These are phyloP conservation scores for Erethizon dorsatum DNA, from an alignment of 2,797 vertebrate genomes.

Conservation along the genomic window DNA sequence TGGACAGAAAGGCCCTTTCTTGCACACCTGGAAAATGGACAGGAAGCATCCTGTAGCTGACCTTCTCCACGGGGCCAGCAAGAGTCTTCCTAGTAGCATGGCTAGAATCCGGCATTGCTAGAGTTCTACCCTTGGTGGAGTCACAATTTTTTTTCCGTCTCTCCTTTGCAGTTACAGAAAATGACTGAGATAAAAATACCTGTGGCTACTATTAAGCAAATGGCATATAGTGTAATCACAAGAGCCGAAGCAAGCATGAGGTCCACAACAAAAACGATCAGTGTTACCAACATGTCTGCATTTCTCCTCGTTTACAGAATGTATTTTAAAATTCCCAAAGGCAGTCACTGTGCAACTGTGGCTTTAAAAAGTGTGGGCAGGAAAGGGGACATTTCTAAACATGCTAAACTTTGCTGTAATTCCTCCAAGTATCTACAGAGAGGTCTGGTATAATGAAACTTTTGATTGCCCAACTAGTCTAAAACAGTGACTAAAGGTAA, in stretches of 20 bases:
- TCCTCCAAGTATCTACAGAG: conserved; percentile 63
- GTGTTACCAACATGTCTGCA: conserved; percentile 71
- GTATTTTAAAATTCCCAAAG: conserved; percentile 35
- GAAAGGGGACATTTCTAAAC: conserved; percentile 83
- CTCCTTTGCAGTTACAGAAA: conserved; percentile 70
- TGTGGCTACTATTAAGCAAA: conserved; percentile 67
- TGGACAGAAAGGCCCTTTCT: background rate
- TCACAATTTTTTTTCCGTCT: background rate
- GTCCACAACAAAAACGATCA: conserved; percentile 85
- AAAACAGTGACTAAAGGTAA: conserved; percentile 61
- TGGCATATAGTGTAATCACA: conserved; percentile 78
- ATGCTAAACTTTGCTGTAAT: conserved; percentile 71
- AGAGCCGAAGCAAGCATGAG: conserved; percentile 80
- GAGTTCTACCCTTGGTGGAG: conserved; percentile 65
- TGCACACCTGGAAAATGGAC: conserved; percentile 20
- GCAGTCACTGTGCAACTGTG: background rate
- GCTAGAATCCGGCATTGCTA: conserved; percentile 69
- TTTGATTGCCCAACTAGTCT: conserved; percentile 74
- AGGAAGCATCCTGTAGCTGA: conserved; percentile 63
- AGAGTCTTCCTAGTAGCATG: conserved; percentile 75
- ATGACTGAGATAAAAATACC: conserved; percentile 74
- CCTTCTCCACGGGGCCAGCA: conserved; percentile 66
- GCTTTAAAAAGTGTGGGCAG: conserved; percentile 76
- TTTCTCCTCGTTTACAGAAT: background rate
- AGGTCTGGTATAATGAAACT: conserved; percentile 61